Evolutionary conservation across 2,797 vertebrate species (phyloP), one percentile per base, ranked within the genome.

Genomic region (Falco columbarius): DNA sequence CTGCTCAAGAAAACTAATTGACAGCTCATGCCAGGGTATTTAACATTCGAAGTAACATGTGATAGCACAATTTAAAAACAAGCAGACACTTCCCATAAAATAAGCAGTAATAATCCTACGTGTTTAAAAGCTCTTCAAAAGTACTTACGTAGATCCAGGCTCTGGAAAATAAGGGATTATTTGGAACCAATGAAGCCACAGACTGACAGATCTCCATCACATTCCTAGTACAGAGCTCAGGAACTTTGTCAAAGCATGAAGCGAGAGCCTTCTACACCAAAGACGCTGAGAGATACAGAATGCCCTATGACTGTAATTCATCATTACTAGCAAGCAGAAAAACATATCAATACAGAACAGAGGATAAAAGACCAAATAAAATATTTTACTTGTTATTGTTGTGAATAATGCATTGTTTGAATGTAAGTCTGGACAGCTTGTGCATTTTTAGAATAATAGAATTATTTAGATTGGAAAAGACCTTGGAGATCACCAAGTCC

Each of bases 151-250:
- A 54, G 67, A 89, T 42, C 40, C 27, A 51, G 26, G 29, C 24
- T 8, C 36, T 62, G 59, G 38, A 81, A 89, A n/a, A 49, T 7
- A 47, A 32, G n/a, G 23, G 32, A 51, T 81, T 68, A 36, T 67
- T 36, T 49, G 26, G 38, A 90, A 75, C 40, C 16, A 42, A 0
- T 9, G 32, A 93, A 86, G 29, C 40, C 36, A 63, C 2, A 36
- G 40, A 34, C 5, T 7, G 40, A 49, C 30, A 68, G 52, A 23
- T 40, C 16, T 34, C 52, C 38, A 55, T 22, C 59, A 19, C 0
- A 0, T 16, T 68, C 23, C 27, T 34, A 16, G 15, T 1, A 46
- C 14, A 81, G 40, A 0, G 0, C 21, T 47, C 40, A 3, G 38
- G 9, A 86, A 52, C 38, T 55, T 15, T 36, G 22, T 49, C 6